phyloP scores from a whole-genome alignment of 2,113 vertebrate genomes.

The Corythornis madagascariensis region DNA sequence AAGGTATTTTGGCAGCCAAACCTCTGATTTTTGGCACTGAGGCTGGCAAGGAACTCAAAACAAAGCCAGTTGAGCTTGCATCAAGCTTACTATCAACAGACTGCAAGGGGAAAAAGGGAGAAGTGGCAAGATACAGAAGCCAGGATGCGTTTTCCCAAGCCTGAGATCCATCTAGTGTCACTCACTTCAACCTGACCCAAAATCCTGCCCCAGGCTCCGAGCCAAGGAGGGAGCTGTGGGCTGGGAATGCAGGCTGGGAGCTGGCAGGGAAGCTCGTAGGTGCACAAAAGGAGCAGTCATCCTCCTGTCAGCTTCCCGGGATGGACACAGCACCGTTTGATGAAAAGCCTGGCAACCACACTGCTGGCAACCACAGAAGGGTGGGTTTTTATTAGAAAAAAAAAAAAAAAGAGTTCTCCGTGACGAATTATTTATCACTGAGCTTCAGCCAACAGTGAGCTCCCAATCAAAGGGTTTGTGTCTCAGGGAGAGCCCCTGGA shows the following conservation, averaged over 20 bases:
- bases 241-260: not conserved
- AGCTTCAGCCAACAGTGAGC: not conserved
- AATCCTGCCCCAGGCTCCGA: not conserved
- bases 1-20: not conserved
- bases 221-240: not conserved
- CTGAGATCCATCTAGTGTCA: not conserved
- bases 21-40: not conserved
- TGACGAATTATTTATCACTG: not conserved
- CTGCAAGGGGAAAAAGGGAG: not conserved
- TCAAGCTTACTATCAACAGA: not conserved
- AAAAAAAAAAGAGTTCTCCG: not conserved
- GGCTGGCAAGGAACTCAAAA: not conserved
- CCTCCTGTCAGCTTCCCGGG: not conserved
- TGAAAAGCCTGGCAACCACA: not conserved
- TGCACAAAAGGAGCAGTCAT: conserved; percentile 57
- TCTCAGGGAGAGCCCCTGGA: not conserved
- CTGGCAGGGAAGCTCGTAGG: not conserved
- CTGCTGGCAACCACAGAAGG: not conserved
- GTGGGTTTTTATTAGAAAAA: not conserved
- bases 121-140: not conserved
- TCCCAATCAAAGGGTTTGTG: conserved; percentile 3
- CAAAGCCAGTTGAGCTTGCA: not conserved
- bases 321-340: not conserved
- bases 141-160: not conserved
- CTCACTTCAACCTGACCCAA: not conserved